Percentiles rank a stretch among this genome's conserved stretches.
Conservation (phyloP, 92 coral and sea anemone species). For the Zoanthus sansibaricus region DNA sequence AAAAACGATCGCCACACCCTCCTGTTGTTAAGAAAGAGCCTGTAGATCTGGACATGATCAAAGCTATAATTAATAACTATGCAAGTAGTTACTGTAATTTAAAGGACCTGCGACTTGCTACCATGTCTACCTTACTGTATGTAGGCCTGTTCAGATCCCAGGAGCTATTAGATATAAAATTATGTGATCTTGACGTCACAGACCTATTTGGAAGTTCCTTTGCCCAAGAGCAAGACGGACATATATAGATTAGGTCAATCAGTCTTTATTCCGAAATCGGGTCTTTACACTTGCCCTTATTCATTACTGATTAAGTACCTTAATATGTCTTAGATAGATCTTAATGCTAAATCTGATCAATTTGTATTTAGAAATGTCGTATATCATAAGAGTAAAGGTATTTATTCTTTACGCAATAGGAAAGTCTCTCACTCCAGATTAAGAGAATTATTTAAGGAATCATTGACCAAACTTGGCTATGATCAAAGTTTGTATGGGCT, state of each 20-base stretch:
- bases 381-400: slow-evolving; percentile 13
- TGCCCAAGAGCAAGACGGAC: slow-evolving; percentile 1
- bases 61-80: not conserved
- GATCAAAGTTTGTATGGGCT: not conserved
- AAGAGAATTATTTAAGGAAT: slow-evolving; percentile 41
- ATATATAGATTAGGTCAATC: not conserved
- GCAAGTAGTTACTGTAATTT: not conserved
- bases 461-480: not conserved
- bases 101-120: not conserved
- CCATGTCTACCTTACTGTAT: not conserved
- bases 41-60: slow-evolving; percentile 28
- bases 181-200: not conserved
- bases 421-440: slow-evolving; percentile 41
- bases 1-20: slow-evolving; percentile 24
- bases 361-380: slow-evolving; percentile 49
- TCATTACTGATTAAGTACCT: slow-evolving; percentile 14
- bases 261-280: not conserved
- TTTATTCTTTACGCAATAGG: slow-evolving; percentile 30
- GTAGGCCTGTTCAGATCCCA: slow-evolving; percentile 1
- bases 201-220: not conserved
- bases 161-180: slow-evolving; percentile 1
- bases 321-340: slow-evolving; percentile 11
- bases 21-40: slow-evolving; percentile 45
- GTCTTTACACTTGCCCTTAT: not conserved
- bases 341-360: not conserved